Evolutionary conservation across 1,140 invertebrate genomes (phyloP), one percentile per base, ranked within the genome.

Genomic region (Euura saliciscinereae): DNA sequence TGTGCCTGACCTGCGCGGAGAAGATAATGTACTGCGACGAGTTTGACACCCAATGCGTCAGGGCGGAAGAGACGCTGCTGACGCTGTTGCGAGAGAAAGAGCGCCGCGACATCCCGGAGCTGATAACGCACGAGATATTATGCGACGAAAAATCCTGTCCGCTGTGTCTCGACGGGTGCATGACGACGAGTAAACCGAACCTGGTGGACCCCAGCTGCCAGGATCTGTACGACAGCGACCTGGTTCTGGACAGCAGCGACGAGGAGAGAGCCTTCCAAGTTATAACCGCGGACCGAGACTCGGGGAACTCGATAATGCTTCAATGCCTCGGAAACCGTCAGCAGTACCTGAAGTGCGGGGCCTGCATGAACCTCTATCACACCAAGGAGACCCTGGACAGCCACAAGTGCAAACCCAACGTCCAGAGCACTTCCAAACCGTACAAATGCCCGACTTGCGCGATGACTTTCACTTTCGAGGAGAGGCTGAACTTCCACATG

Each of bases 351-450:
- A 81, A 81, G 74, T 81, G 80, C 0, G 77, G 79, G 0, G 79
- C 79, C 6, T 82, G 80, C 28, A 82, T 81, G 80, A 82, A 82
- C 76, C 72, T 82, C 2, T 81, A 82, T 71, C 79, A 78, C 6
- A 81, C 79, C 1, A 75, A 78, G 51, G 79, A 81, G 64, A 79
- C 73, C 13, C 59, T 82, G 7, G 77, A 80, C 11, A 59, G 65
- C n/a, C 80, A 81, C 45, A 81, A 81, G 66, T 81, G 80, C n/a
- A 82, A 81, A 59, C 80, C 80, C 2, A 79, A 69, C 51, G 64
- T 78, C 6, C 79, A 76, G 13, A 74, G 65, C 11, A 82, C 80
- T n/a, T 75, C 80, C 1, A 79, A 75, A 43, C 75, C 78, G 0
- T 82, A 81, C 51, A 77, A 79, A 4, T 82, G 80, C 70, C 59